These are phyloP conservation scores for Parascotia fuliginaria DNA, from an alignment of 2,888 invertebrate genomes.

Conservation along the genomic window DNA sequence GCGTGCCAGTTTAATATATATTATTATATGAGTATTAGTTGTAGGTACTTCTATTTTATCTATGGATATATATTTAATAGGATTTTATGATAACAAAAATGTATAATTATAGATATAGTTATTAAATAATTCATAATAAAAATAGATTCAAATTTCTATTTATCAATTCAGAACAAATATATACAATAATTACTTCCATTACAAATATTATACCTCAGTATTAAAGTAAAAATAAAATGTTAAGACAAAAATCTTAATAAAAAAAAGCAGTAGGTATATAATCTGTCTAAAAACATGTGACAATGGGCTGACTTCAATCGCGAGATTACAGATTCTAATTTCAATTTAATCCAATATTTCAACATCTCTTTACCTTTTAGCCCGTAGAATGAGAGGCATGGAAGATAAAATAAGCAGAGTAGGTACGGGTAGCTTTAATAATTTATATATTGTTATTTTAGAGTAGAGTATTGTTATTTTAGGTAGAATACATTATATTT, in stretches of 20 bases:
- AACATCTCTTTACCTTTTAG: constrained; percentile 28
- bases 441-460: constrained; percentile 14
- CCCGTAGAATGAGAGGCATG: constrained; percentile 26
- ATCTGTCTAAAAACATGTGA: constrained; percentile 17
- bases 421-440: constrained; percentile 24
- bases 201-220: too few species aligned
- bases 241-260: constrained; percentile 8
- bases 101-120: too few species aligned
- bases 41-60: constrained; percentile 25
- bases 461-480: neutral
- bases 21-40: constrained; percentile 17
- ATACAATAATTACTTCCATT: too few species aligned
- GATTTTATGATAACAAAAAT: neutral
- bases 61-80: constrained; percentile 5
- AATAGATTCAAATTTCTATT: too few species aligned
- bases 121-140: too few species aligned
- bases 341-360: constrained; percentile 37
- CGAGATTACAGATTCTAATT: constrained; percentile 38
- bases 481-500: neutral
- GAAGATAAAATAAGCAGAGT: constrained; percentile 22
- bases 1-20: constrained; percentile 28
- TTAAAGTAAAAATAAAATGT: constrained; percentile 1
- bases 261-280: constrained; percentile 23
- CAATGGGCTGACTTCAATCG: constrained; percentile 29
- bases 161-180: too few species aligned